These are phyloP conservation scores for Hassar affinis DNA, from an alignment of 2,113 vertebrate species.

Conservation along the genomic window DNA sequence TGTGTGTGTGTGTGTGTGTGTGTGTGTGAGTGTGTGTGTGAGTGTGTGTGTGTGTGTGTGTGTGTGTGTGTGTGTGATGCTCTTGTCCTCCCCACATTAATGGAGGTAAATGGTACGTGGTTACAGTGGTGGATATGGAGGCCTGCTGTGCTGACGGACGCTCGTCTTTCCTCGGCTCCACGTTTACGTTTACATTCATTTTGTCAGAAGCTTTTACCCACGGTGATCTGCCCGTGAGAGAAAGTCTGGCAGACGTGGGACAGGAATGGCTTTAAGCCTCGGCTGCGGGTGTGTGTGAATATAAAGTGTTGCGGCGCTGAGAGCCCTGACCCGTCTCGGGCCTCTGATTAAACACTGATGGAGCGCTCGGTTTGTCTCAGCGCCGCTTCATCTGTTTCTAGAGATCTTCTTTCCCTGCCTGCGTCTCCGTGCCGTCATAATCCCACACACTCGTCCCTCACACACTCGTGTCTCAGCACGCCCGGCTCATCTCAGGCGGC, in stretches of 20 bases:
- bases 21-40: no score
- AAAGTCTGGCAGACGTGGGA: not conserved
- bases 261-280: not conserved
- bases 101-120: not conserved
- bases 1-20: not conserved
- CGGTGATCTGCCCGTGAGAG: not conserved
- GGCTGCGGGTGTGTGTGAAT: not conserved
- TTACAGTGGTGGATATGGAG: not conserved
- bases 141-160: not conserved
- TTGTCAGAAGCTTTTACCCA: not conserved
- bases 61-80: no score
- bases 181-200: not conserved
- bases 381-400: not conserved
- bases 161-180: not conserved
- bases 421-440: not conserved
- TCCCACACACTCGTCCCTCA: not conserved
- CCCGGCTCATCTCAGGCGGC: not conserved
- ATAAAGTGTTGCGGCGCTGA: not conserved
- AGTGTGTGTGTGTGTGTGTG: no score
- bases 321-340: not conserved
- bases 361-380: not conserved
- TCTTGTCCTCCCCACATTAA: no score
- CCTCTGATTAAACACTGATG: not conserved
- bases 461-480: not conserved
- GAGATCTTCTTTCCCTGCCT: not conserved